Base-by-base conservation (phyloP, 2,113 vertebrate species). In the Crotalus tigris region DNA sequence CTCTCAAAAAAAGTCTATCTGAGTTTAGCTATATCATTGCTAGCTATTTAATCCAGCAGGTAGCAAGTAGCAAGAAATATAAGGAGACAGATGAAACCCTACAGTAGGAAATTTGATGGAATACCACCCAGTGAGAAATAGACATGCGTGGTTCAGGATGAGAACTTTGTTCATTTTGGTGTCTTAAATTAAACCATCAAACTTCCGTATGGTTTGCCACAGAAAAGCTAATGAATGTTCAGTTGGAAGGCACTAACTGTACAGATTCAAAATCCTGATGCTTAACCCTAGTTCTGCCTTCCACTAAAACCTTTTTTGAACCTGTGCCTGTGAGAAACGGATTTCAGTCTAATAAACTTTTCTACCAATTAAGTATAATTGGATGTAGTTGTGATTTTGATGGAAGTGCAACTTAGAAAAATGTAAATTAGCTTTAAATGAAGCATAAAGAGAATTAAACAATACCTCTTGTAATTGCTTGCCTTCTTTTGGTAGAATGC, bases 371-470 rank as follows among this genome's bases (percentile, higher is more conserved):
- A 90, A 19, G 49, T 58, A 10, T 85, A 58, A 85, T 58, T 90
- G 55, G 88, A 93, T 81, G 75, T 19, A 44, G 75, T 61, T 85
- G 88, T 1, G 51, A 61, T 46, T 59, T 61, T 19, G 5, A 89
- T 58, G 44, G 81, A 90, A 90, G 85, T 85, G 54, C 44, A 93
- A 49, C 69, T 85, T 51, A 58, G 92, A 46, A 89, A 88, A 88
- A 49, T 90, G 88, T 53, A 92, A 92, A 92, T 93, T 93, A 90
- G 88, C 55, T 90, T 93, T 90, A 85, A 61, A 86, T 59, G 55
- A 46, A 59, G 64, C 88, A 85, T 51, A 51, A 85, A 85, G 69
- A 90, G 29, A 93, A 93, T 85, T 89, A 90, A 90, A 93, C 54
- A 90, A 90, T 89, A 53, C 53, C 54, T 13, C 39, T 58, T 17